Percentiles rank a stretch among this genome's conserved stretches.
Conservation (phyloP, 2,888 invertebrate species). For the Apocheima hispidaria region DNA sequence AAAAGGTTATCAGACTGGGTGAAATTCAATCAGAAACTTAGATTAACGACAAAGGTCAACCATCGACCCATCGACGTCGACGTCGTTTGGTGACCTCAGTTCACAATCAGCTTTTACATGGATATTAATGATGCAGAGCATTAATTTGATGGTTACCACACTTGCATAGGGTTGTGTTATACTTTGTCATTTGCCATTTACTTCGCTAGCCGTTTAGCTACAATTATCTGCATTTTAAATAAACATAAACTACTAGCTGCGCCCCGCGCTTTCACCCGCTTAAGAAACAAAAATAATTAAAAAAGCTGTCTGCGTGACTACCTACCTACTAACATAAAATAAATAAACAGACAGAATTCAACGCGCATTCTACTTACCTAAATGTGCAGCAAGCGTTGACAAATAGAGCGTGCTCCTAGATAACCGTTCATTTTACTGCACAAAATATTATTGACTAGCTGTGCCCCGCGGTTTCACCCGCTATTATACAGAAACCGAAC, state of each 20-base stretch:
- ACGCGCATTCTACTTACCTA: slow-evolving; percentile 15
- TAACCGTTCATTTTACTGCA: slow-evolving; percentile 54
- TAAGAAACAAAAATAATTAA: no score
- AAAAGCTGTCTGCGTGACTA: no score
- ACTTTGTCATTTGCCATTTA: no score
- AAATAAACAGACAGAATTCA: not conserved
- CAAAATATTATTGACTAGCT: slow-evolving; percentile 41
- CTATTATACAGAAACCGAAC: no score
- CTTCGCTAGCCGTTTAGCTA: no score
- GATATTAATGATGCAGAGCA: slow-evolving; percentile 22
- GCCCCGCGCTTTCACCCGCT: no score
- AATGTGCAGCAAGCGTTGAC: slow-evolving; percentile 50
- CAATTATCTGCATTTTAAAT: no score
- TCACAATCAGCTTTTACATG: slow-evolving; percentile 17
- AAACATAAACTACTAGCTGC: no score
- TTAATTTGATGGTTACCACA: slow-evolving; percentile 8
- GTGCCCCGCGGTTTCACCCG: no score
- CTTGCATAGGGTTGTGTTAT: not conserved
- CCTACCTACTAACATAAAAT: no score
- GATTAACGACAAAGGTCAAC: slow-evolving; percentile 24
- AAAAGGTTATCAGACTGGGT: slow-evolving; percentile 20
- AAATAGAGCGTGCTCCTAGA: slow-evolving; percentile 64
- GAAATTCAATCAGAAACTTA: slow-evolving; percentile 32
- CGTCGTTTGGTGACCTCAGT: slow-evolving; percentile 21
- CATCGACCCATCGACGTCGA: slow-evolving; percentile 14